phyloP scores from a whole-genome alignment of 2,797 vertebrate species.

The Channallabes apus region DNA sequence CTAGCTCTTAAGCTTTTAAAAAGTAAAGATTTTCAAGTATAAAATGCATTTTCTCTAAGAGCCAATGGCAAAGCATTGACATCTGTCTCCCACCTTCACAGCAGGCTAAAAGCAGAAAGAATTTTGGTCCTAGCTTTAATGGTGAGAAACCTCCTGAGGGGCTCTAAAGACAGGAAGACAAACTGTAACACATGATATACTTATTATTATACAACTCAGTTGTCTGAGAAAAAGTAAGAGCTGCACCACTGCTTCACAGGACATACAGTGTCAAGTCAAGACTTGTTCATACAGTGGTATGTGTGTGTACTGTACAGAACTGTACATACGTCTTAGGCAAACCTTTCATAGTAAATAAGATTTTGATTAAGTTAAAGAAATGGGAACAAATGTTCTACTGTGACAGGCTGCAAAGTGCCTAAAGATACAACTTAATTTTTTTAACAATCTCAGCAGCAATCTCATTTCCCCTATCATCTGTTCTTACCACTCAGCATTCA shows the following conservation, averaged over 20 bases:
- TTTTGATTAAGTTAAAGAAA: no score
- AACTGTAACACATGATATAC: slow-evolving; percentile 11
- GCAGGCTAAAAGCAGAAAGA: neutral
- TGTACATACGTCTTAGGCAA: no score
- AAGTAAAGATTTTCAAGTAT: neutral
- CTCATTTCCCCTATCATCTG: no score
- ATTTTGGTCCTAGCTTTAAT: neutral
- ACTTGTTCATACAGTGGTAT: neutral
- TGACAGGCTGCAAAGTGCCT: no score
- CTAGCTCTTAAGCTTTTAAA: neutral
- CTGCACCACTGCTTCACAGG: neutral
- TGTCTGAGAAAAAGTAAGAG: neutral
- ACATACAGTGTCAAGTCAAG: no score
- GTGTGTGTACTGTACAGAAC: no score
- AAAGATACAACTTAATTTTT: no score
- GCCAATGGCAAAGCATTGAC: neutral
- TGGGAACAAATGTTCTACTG: no score
- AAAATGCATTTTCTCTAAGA: neutral
- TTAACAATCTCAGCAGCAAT: no score
- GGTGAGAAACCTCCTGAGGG: slow-evolving; percentile 6
- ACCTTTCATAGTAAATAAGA: no score
- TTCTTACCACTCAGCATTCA: no score
- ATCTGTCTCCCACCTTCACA: neutral
- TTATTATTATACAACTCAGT: no score
- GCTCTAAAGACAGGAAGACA: neutral